Evolutionary conservation across 2,113 vertebrate genomes (phyloP).

Genomic region (Elephantulus edwardii): DNA sequence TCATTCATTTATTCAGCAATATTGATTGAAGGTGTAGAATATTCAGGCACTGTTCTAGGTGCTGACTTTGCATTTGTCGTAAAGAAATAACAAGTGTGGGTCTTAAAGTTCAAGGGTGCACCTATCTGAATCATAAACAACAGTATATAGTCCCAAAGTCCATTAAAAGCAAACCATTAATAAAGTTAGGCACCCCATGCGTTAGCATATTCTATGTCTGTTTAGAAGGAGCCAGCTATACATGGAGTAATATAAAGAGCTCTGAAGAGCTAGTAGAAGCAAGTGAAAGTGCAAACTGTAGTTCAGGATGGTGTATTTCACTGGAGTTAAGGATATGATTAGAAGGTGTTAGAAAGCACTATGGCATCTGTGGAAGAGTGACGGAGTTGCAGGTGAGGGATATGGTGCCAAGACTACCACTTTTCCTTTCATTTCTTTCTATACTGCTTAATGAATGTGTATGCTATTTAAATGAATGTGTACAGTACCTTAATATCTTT

Average conservation of each 20-base stretch:
- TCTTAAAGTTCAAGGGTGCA: background rate
- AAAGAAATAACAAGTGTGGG: background rate
- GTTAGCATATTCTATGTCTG: fast-evolving
- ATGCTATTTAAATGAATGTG: background rate
- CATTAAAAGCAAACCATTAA: background rate
- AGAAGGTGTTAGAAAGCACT: background rate
- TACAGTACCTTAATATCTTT: background rate
- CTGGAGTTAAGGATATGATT: fast-evolving
- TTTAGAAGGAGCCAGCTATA: background rate
- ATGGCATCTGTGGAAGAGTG: background rate
- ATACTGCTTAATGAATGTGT: too few relatives aligned
- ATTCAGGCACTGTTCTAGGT: background rate
- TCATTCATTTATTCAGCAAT: background rate
- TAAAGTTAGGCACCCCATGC: background rate
- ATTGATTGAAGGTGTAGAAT: background rate
- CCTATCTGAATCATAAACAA: background rate
- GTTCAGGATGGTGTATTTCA: background rate
- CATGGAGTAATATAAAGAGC: background rate
- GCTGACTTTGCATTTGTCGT: background rate
- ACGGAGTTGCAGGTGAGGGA: too few relatives aligned
- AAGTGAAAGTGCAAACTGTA: too few relatives aligned
- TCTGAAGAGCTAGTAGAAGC: background rate
- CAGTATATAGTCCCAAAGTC: background rate
- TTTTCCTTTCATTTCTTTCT: background rate
- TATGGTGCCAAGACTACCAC: fast-evolving